A percentile compares a stretch with the other conserved stretches of the same genome.
Evolutionary conservation across 2,797 vertebrate genomes (phyloP).

Genomic region (Sebastes trivittatus): DNA sequence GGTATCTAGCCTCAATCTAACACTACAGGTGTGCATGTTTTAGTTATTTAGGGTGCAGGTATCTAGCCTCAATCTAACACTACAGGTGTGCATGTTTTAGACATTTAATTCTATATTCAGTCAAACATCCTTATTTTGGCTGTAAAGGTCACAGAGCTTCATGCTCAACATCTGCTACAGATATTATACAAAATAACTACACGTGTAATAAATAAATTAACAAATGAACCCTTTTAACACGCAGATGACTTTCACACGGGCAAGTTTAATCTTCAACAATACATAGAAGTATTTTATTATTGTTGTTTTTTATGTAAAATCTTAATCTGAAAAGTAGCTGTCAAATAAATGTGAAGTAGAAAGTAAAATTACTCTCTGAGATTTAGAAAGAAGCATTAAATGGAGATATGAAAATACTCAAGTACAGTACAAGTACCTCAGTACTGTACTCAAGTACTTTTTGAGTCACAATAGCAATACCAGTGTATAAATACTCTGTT

Average conservation of each 20-base stretch:
- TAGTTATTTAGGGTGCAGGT: too few relatives aligned
- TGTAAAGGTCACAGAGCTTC: not conserved
- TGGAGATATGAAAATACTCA: too few relatives aligned
- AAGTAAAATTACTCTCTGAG: not conserved
- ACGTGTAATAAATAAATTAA: not conserved
- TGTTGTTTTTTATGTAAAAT: not conserved
- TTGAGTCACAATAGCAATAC: not conserved
- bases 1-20: too few relatives aligned
- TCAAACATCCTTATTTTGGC: not conserved
- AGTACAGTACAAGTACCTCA: not conserved
- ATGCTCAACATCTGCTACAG: not conserved
- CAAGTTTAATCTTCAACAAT: not conserved
- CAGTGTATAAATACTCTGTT: too few relatives aligned
- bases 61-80: not conserved
- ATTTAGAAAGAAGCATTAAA: not conserved
- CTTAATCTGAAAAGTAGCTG: too few relatives aligned
- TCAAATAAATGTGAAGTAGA: not conserved
- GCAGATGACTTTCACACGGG: not conserved
- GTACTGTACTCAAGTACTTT: not conserved
- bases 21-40: too few relatives aligned
- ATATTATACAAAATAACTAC: not conserved
- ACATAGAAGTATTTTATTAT: not conserved
- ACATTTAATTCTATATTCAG: not conserved
- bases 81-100: not conserved
- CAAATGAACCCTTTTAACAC: not conserved